Evolutionary conservation across 2,888 invertebrate species (phyloP).

Genomic region (Reticulitermes lucifugus): DNA sequence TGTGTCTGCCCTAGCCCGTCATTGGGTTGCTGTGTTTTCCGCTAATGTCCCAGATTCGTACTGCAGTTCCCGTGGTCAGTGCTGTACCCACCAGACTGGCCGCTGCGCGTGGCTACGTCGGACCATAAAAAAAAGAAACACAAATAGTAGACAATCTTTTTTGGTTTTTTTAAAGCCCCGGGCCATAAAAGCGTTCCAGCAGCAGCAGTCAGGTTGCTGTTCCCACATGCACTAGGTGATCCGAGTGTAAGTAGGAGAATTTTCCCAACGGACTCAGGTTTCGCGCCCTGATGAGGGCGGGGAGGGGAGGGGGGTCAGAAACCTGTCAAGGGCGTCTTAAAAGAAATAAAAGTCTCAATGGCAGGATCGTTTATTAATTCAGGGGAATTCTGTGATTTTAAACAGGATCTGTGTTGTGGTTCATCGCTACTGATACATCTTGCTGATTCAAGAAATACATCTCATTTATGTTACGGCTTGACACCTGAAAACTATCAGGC

Average conservation of each 20-base stretch:
- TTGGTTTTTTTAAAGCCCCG: background rate
- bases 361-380: background rate
- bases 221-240: constrained; percentile 1
- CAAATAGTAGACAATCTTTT: background rate
- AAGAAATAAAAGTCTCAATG: background rate
- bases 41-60: background rate
- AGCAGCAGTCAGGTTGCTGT: constrained; percentile 7
- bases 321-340: constrained; percentile 8
- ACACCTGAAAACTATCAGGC: too few relatives aligned
- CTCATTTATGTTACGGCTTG: too few relatives aligned
- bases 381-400: background rate
- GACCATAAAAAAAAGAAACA: background rate
- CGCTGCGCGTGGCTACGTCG: background rate
- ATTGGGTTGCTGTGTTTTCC: too few relatives aligned
- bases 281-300: background rate
- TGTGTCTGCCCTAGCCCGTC: too few relatives aligned
- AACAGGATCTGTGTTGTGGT: too few relatives aligned
- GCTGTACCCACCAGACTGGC: background rate
- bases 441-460: too few relatives aligned
- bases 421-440: too few relatives aligned
- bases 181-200: constrained; percentile 9
- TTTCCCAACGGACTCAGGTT: constrained; percentile 10
- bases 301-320: background rate
- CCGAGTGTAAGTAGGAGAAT: background rate
- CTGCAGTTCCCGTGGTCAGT: background rate